Base-by-base conservation (phyloP, 2,888 invertebrate genomes). In the Helleia helle region DNA sequence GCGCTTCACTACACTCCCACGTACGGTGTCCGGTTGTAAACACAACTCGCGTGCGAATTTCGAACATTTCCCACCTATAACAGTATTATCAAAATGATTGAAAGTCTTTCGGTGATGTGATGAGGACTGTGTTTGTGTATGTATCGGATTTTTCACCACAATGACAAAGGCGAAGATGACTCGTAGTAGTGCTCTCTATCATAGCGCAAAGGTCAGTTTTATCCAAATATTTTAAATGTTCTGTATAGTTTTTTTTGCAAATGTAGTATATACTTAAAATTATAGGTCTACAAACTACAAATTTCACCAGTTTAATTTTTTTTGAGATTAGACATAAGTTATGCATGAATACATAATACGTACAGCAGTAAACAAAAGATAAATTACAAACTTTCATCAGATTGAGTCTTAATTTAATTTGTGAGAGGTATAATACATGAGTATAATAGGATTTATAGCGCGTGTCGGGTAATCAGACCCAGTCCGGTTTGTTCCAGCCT, bases 121-220 rank as follows among this genome's bases (percentile, higher is more conserved):
- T 67, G 63, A 55, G 59, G 70, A 69, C 70, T 68, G 70, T 75
- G 75, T 56, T 51, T 56, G 65, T 70, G 68, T 64, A 47, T 28
- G 55, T 52, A 48, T 52, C 52, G 72, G 74, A 70, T 69, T 67
- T 44, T 40, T 42, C 51, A 51, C 42, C 49, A n/a, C n/a, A n/a
- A 88, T 88, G 88, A 88, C 88, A 55, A 89, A 89, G 69, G 85
- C 87, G 44, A 89, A 88, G 65, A 65, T 69, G 54, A 85, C 81
- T 41, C 65, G 84, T 59, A 86, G 83, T 48, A 88, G 86, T 62
- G 91, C 92, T 51, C 86, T 92, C 44, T 91, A 88, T 71, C 92
- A 92, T 75, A 89, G 91, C 62, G 90, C 91, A 40, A 92, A 92
- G 91, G 92, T 92, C 67, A 84, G 81, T 60, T 60, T 22, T 22